A percentile compares a stretch with the other conserved stretches of the same genome.
phyloP scores from a whole-genome alignment of 2,797 vertebrate genomes.

The Bryconaethiops microstoma region DNA sequence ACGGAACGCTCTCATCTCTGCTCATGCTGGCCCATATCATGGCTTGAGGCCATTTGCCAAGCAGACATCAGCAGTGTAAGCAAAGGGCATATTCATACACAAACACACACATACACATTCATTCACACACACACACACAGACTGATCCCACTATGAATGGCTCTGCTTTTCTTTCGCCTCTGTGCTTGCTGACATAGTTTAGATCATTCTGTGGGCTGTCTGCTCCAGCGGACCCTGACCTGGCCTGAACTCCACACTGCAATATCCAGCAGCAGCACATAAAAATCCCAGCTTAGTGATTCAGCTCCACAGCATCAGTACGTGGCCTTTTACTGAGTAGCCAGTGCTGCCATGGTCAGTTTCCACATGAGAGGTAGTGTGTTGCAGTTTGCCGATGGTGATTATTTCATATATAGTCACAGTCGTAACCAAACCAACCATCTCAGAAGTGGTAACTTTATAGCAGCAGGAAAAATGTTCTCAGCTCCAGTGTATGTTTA shows the following conservation, averaged over 20 bases:
- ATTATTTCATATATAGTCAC: background rate
- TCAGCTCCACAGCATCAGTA: conserved; percentile 9
- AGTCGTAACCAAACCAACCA: background rate
- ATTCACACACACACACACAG: conserved; percentile 12
- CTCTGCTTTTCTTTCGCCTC: conserved; percentile 47
- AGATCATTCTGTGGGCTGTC: conserved; percentile 48
- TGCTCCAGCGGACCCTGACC: conserved; percentile 39
- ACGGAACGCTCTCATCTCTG: conserved; percentile 16
- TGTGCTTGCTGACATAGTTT: conserved; percentile 57
- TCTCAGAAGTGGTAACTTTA: background rate
- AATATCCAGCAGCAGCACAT: conserved; percentile 30
- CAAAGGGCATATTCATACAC: conserved; percentile 24
- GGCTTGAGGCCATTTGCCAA: conserved; percentile 32
- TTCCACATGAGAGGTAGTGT: background rate
- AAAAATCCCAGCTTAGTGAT: conserved; percentile 21
- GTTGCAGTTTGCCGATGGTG: background rate
- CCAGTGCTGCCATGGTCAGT: background rate
- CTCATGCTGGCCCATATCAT: conserved; percentile 25
- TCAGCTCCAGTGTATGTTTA: background rate
- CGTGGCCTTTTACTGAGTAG: background rate
- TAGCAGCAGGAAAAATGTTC: background rate
- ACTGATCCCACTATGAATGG: conserved; percentile 57
- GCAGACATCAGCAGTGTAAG: conserved; percentile 48
- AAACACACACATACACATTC: conserved; percentile 4
- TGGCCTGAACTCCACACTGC: conserved; percentile 30